These are phyloP conservation scores for Tautogolabrus adspersus DNA, from an alignment of 2,113 vertebrate species.

Conservation along the genomic window DNA sequence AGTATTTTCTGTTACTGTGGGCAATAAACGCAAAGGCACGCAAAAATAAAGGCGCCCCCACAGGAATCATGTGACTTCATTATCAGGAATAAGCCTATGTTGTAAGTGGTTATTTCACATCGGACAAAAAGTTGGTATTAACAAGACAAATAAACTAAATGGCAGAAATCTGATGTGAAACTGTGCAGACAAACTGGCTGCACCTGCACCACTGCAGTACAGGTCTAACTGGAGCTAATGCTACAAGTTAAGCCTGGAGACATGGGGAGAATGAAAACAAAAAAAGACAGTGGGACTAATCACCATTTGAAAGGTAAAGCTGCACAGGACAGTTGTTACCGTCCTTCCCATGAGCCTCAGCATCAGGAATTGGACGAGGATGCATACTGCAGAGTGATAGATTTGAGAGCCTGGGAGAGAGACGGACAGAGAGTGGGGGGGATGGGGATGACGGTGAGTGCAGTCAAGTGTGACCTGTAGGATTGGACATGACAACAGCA, in stretches of 20 bases:
- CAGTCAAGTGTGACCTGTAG: slow-evolving; percentile 49
- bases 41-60: background rate
- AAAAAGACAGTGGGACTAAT: slow-evolving; percentile 43
- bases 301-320: slow-evolving; percentile 96
- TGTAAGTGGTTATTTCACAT: too few relatives aligned
- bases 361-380: slow-evolving; percentile 94
- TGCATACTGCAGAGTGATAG: slow-evolving; percentile 91
- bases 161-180: background rate
- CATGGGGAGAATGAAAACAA: background rate
- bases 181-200: slow-evolving; percentile 4
- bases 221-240: background rate
- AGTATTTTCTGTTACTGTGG: background rate
- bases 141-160: too few relatives aligned
- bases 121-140: too few relatives aligned
- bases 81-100: too few relatives aligned
- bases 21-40: background rate
- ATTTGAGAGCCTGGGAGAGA: slow-evolving; percentile 88
- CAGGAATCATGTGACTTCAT: too few relatives aligned
- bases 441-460: slow-evolving; percentile 20
- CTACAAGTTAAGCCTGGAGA: background rate
- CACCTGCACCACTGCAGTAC: slow-evolving; percentile 26
- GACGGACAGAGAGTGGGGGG: background rate
- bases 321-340: slow-evolving; percentile 88
- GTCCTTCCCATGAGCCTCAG: slow-evolving; percentile 98
- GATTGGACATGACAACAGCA: slow-evolving; percentile 36